These are phyloP conservation scores for Pollachius pollachius DNA, from an alignment of 2,113 vertebrate genomes.

Conservation along the genomic window DNA sequence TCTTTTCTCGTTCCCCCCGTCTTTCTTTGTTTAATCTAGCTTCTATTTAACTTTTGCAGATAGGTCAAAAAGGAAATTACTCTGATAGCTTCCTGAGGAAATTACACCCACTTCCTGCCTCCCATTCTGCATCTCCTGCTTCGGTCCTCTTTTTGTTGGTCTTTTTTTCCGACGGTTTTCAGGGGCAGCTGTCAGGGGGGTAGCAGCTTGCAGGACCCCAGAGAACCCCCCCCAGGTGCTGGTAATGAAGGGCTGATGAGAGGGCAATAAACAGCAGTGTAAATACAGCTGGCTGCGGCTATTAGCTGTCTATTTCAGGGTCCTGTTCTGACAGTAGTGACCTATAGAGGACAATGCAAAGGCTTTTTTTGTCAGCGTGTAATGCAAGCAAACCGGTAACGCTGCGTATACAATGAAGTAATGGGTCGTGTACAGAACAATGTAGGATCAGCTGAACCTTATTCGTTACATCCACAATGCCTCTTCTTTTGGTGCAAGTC, in stretches of 20 bases:
- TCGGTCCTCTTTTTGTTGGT: slow-evolving; percentile 16
- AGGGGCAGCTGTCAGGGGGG: slow-evolving; percentile 33
- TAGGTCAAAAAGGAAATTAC: slow-evolving; percentile 69
- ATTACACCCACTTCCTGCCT: slow-evolving; percentile 77
- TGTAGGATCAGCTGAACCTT: no score
- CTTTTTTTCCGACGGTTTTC: slow-evolving; percentile 33
- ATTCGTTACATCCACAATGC: no score
- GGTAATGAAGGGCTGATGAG: slow-evolving; percentile 65
- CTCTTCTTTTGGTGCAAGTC: no score
- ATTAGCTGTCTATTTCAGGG: slow-evolving; percentile 64
- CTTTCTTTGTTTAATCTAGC: slow-evolving; percentile 19
- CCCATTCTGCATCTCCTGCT: slow-evolving; percentile 48
- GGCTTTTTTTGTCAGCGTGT: no score
- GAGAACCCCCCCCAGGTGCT: slow-evolving; percentile 47
- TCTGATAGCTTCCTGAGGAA: slow-evolving; percentile 79
- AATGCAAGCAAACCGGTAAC: no score
- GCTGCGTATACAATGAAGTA: no score
- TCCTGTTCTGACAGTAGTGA: neutral
- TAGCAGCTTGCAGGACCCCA: slow-evolving; percentile 31
- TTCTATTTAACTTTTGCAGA: slow-evolving; percentile 49
- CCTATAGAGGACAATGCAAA: no score
- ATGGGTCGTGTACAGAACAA: no score
- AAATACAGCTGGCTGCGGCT: slow-evolving; percentile 44
- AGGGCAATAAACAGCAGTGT: slow-evolving; percentile 61
- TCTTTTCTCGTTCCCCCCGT: slow-evolving; percentile 7